A percentile compares a stretch with the other conserved stretches of the same genome.
These are phyloP conservation scores for Drosophila ogumai DNA, from an alignment of 1,140 invertebrate species.

Conservation along the genomic window DNA sequence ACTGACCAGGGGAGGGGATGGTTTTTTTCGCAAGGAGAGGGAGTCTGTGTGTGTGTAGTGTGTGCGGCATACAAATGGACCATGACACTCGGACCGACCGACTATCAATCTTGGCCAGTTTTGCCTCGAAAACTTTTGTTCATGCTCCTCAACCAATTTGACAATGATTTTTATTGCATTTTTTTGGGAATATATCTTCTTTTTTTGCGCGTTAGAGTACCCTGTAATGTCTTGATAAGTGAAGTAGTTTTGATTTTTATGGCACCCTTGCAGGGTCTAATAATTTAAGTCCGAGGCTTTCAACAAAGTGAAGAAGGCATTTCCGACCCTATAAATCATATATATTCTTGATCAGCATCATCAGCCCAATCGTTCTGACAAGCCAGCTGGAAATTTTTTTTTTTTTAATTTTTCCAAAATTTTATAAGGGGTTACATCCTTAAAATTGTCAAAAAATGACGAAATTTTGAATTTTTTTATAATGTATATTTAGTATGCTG, in stretches of 20 bases:
- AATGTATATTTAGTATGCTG: too few species aligned
- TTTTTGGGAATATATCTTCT: constrained; percentile 28
- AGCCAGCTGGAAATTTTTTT: too few species aligned
- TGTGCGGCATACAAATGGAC: constrained; percentile 66
- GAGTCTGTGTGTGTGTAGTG: constrained; percentile 6
- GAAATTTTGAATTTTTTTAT: too few species aligned
- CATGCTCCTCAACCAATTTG: constrained; percentile 38
- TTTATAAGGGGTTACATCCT: too few species aligned
- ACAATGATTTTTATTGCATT: constrained; percentile 73
- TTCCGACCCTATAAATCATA: neutral
- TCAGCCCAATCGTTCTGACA: neutral
- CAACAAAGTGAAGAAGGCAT: neutral
- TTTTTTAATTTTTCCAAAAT: too few species aligned
- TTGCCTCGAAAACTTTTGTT: constrained; percentile 43
- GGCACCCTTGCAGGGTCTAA: neutral
- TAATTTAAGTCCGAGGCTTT: neutral
- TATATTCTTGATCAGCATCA: neutral
- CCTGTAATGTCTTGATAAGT: neutral
- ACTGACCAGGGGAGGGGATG: constrained; percentile 3
- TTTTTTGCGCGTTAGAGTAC: constrained; percentile 6
- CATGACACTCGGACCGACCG: constrained; percentile 43
- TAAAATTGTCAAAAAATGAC: too few species aligned
- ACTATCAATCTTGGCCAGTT: constrained; percentile 69
- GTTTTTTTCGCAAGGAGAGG: neutral
- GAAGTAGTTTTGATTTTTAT: neutral